Conservation (phyloP, 92 coral and sea anemone genomes). For the Porites divaricata region DNA sequence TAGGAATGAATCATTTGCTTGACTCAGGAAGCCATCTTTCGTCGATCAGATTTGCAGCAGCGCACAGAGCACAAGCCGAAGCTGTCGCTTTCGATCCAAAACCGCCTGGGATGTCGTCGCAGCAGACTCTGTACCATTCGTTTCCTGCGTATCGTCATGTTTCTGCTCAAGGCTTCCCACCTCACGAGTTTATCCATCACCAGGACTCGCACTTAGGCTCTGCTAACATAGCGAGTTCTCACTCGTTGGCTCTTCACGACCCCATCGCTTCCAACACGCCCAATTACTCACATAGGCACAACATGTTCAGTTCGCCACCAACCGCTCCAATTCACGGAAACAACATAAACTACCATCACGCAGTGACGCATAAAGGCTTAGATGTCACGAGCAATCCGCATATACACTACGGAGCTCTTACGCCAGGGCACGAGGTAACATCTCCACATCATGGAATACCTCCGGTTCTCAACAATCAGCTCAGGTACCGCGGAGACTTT, state of each 20-base stretch:
- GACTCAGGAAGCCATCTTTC: constrained; percentile 89
- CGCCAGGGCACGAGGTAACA: constrained; percentile 79
- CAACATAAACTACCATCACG: constrained; percentile 90
- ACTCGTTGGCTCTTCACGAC: constrained; percentile 87
- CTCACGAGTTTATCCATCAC: constrained; percentile 89
- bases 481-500: constrained; percentile 83
- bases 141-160: constrained; percentile 95
- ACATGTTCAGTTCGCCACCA: constrained; percentile 81
- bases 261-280: constrained; percentile 84
- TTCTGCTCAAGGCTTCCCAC: constrained; percentile 79
- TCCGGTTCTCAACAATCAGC: constrained; percentile 70
- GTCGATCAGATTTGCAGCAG: constrained; percentile 82
- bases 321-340: constrained; percentile 83
- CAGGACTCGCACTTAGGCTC: constrained; percentile 90
- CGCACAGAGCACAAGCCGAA: constrained; percentile 81
- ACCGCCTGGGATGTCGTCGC: constrained; percentile 87
- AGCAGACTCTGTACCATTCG: constrained; percentile 93
- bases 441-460: constrained; percentile 93
- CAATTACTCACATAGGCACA: constrained; percentile 88
- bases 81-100: constrained; percentile 89
- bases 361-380: constrained; percentile 86
- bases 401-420: constrained; percentile 81
- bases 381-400: constrained; percentile 75
- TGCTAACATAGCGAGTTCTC: constrained; percentile 78
- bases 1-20: constrained; percentile 88